These are phyloP conservation scores for Herpetotheres cachinnans DNA, from an alignment of 2,113 vertebrate species.

Conservation along the genomic window DNA sequence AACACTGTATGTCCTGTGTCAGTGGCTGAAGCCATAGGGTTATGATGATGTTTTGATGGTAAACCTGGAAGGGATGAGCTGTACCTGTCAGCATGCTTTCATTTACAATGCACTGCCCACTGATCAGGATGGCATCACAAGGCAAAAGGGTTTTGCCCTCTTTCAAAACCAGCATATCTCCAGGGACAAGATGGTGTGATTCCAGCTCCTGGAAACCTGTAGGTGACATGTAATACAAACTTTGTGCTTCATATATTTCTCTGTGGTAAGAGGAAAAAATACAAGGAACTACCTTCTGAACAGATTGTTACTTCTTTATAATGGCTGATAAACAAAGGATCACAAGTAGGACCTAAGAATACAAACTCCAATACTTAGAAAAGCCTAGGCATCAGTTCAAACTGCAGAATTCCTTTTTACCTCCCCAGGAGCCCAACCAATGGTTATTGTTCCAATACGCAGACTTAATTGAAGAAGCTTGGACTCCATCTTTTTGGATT, in stretches of 20 bases:
- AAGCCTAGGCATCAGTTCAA: background rate
- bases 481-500: background rate
- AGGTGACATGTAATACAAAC: background rate
- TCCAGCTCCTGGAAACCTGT: conserved; percentile 70
- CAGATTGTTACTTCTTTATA: background rate
- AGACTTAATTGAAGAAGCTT: background rate
- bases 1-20: background rate
- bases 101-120: conserved; percentile 74
- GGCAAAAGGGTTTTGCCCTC: conserved; percentile 69
- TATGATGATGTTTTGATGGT: background rate
- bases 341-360: background rate
- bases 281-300: background rate
- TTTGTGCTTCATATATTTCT: background rate
- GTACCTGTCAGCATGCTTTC: conserved; percentile 83
- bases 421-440: background rate
- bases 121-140: conserved; percentile 77
- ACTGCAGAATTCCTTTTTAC: background rate
- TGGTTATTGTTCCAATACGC: background rate
- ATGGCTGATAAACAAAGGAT: background rate
- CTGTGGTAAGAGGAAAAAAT: background rate
- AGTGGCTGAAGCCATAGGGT: background rate
- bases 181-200: conserved; percentile 76
- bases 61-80: background rate
- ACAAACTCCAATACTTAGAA: background rate
- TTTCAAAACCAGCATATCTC: conserved; percentile 73